Evolutionary conservation across 2,888 invertebrate species (phyloP).

Genomic region (Platerodrilus igneus): DNA sequence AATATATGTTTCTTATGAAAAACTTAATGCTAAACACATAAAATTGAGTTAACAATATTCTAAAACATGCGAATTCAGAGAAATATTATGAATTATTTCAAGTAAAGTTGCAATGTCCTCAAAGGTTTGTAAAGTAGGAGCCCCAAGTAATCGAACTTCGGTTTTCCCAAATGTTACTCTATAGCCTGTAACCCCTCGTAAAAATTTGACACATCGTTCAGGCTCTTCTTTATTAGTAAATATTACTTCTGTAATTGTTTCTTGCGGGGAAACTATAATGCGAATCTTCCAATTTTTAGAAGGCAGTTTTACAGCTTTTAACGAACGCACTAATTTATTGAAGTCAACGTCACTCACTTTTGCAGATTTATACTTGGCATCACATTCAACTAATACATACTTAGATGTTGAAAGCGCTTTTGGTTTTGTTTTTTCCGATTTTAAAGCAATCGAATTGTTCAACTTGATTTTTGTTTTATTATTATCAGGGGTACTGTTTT

Average conservation of each 20-base stretch:
- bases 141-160: constrained; percentile 44
- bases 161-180: constrained; percentile 16
- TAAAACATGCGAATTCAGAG: constrained; percentile 36
- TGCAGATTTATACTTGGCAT: constrained; percentile 3
- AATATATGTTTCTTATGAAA: no score
- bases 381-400: constrained; percentile 10
- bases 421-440: background rate
- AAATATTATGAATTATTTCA: constrained; percentile 44
- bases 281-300: constrained; percentile 21
- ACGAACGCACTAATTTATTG: constrained; percentile 19
- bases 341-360: constrained; percentile 13
- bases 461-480: no score
- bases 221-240: constrained; percentile 20
- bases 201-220: constrained; percentile 21
- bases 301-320: constrained; percentile 19
- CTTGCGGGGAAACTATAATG: constrained; percentile 16
- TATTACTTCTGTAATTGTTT: constrained; percentile 20
- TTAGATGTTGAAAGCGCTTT: background rate
- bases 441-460: no score
- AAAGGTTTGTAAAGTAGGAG: constrained; percentile 39
- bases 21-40: no score
- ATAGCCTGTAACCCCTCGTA: constrained; percentile 9
- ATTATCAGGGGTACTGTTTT: no score
- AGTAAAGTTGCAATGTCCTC: constrained; percentile 45
- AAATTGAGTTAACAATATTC: constrained; percentile 9